Evolutionary conservation across 2,888 invertebrate genomes (phyloP).

Genomic region (Lymantria dispar): DNA sequence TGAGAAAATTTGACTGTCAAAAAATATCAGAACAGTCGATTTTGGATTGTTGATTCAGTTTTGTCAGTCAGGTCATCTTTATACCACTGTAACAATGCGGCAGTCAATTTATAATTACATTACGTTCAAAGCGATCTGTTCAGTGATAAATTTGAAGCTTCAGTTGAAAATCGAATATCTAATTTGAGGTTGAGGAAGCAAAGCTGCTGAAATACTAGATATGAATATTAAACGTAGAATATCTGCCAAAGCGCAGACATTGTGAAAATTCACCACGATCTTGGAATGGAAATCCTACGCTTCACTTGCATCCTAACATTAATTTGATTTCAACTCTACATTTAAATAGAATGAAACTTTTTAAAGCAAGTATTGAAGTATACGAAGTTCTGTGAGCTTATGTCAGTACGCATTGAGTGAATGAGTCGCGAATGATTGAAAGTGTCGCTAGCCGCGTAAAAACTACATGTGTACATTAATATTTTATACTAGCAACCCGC

Average conservation of each 20-base stretch:
- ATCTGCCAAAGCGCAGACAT: conserved; percentile 62
- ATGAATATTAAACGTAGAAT: conserved; percentile 72
- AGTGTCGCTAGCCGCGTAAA: no score
- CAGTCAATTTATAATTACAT: no score
- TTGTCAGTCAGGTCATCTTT: no score
- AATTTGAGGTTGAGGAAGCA: conserved; percentile 63
- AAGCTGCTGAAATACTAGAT: conserved; percentile 51
- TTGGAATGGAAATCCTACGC: conserved; percentile 66
- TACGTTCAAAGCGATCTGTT: no score
- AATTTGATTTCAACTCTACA: conserved; percentile 60
- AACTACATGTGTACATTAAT: no score
- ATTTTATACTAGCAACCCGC: no score
- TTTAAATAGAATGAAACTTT: conserved; percentile 41
- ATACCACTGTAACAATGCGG: no score
- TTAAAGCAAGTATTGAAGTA: no score
- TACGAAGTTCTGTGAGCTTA: no score
- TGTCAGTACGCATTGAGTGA: no score
- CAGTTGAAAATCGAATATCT: conserved; percentile 59
- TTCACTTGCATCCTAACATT: conserved; percentile 66
- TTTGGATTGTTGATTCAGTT: conserved; percentile 9
- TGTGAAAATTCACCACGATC: conserved; percentile 63
- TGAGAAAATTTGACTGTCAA: no score
- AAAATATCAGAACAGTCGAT: conserved; percentile 5
- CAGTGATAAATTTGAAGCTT: conserved; percentile 43
- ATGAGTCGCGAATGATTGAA: no score